Evolutionary conservation across 1,140 invertebrate genomes (phyloP).

Genomic region (Myzus persicae): DNA sequence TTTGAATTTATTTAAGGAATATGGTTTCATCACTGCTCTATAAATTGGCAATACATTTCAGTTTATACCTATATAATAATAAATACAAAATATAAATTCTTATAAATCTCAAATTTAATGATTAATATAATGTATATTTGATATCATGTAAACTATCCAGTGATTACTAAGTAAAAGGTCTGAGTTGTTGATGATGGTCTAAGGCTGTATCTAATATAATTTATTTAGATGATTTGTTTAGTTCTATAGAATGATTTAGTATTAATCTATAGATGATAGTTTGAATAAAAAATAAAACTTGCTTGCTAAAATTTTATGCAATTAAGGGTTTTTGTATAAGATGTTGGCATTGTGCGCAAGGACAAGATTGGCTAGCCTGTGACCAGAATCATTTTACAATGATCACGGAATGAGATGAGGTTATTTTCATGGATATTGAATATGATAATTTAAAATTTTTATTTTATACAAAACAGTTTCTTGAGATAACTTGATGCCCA

Average conservation of each 20-base stretch:
- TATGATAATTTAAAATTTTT: not conserved
- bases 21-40: too few species aligned
- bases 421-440: not conserved
- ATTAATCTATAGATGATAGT: not conserved
- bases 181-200: slow-evolving; percentile 25
- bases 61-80: too few species aligned
- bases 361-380: not conserved
- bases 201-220: not conserved
- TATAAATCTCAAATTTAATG: not conserved
- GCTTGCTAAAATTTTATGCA: not conserved
- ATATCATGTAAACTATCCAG: not conserved
- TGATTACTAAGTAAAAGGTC: slow-evolving; percentile 48
- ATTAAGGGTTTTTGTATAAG: not conserved
- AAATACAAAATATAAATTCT: not conserved
- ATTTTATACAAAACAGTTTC: not conserved
- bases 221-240: not conserved
- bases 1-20: too few species aligned
- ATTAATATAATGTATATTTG: not conserved
- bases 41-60: too few species aligned
- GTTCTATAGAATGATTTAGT: not conserved
- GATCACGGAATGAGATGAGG: slow-evolving; percentile 27
- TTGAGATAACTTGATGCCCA: too few species aligned
- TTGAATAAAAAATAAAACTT: slow-evolving; percentile 6
- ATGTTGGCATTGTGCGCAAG: not conserved
- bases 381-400: not conserved